Evolutionary conservation across 2,113 vertebrate genomes (phyloP).

Genomic region (Pomatorhinus ruficollis): DNA sequence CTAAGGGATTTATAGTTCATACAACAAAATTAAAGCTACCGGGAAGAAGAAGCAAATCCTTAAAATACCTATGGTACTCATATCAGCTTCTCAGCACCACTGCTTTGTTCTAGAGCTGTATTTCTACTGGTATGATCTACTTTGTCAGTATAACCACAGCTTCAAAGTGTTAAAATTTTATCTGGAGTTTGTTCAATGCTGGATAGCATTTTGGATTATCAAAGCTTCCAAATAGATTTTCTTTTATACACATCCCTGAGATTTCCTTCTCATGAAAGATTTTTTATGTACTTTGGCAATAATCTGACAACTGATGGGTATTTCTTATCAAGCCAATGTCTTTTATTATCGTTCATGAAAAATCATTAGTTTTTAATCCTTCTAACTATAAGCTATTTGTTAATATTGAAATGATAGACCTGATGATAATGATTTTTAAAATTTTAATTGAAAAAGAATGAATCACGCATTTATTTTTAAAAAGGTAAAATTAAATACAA

Average conservation of each 20-base stretch:
- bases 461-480: background rate
- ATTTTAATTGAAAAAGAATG: conserved; percentile 1
- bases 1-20: background rate
- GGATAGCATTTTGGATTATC: background rate
- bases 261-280: background rate
- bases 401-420: background rate
- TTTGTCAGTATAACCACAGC: background rate
- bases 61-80: rapidly evolving
- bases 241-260: background rate
- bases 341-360: background rate
- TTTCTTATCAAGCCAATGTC: background rate
- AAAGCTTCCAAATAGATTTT: background rate
- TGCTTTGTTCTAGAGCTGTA: background rate
- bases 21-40: background rate
- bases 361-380: background rate
- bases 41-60: background rate
- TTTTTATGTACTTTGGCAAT: background rate
- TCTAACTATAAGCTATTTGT: background rate
- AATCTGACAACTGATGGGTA: background rate
- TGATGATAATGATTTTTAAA: background rate
- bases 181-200: background rate
- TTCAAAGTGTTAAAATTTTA: background rate
- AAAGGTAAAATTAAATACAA: background rate
- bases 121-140: background rate
- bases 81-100: background rate